phyloP scores from a whole-genome alignment of 2,888 invertebrate genomes.

The Brachyptera risi region DNA sequence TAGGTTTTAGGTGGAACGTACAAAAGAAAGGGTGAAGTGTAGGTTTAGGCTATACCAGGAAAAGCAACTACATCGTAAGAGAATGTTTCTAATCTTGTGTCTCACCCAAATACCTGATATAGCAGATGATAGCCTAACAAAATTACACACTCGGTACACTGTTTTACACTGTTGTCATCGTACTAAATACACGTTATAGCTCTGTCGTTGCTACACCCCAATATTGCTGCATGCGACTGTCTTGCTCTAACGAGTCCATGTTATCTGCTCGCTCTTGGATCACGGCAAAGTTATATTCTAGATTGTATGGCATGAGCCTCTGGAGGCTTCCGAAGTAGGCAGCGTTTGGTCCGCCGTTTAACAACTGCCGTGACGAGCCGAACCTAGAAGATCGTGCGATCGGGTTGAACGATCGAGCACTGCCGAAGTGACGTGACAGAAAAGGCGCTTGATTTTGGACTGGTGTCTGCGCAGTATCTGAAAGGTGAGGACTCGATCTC shows the following conservation, averaged over 20 bases:
- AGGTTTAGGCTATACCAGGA: too few species aligned
- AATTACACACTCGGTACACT: too few species aligned
- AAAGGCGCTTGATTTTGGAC: constrained; percentile 45
- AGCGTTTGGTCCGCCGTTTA: constrained; percentile 76
- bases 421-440: constrained; percentile 72
- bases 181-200: too few species aligned
- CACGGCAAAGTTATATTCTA: constrained; percentile 79
- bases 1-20: too few species aligned
- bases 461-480: too few species aligned
- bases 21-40: too few species aligned
- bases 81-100: too few species aligned
- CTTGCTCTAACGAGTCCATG: constrained; percentile 73
- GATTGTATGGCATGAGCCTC: constrained; percentile 75
- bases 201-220: constrained; percentile 90
- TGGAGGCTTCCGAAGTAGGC: constrained; percentile 85
- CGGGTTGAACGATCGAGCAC: constrained; percentile 73
- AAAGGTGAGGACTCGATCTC: constrained; percentile 66
- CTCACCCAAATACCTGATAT: too few species aligned
- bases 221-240: constrained; percentile 82
- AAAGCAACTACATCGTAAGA: too few species aligned
- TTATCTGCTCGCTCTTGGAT: constrained; percentile 71
- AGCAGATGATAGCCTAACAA: too few species aligned
- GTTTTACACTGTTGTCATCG: too few species aligned
- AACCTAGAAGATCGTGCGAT: too few species aligned
- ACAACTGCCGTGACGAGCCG: constrained; percentile 57